Evolutionary conservation across 1,140 invertebrate species (phyloP).

Genomic region (Zaprionus gabonicus): DNA sequence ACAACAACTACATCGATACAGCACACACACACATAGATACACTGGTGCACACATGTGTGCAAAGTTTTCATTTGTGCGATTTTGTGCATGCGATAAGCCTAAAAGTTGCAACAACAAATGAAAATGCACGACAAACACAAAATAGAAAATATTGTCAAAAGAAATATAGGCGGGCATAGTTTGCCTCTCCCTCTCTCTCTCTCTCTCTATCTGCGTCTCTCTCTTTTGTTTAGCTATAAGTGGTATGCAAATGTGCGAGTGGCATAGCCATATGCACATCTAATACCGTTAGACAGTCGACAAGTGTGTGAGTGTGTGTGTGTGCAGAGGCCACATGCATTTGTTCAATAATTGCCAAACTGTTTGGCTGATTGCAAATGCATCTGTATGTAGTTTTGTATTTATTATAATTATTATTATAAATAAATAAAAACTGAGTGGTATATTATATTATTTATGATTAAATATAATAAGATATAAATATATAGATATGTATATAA

Average conservation of each 20-base stretch:
- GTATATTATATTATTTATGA: too few species aligned
- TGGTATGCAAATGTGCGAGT: slow-evolving; percentile 48
- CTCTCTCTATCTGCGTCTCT: slow-evolving; percentile 10
- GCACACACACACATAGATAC: background rate
- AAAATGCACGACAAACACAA: slow-evolving; percentile 64
- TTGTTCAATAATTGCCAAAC: slow-evolving; percentile 20
- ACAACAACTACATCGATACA: slow-evolving; percentile 3
- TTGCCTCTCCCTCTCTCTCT: background rate
- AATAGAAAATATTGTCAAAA: slow-evolving; percentile 58
- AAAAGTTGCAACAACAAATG: slow-evolving; percentile 69
- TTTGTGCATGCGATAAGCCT: slow-evolving; percentile 51
- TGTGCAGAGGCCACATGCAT: background rate
- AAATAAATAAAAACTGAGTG: too few species aligned
- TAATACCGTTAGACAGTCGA: slow-evolving; percentile 10
- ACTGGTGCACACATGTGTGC: slow-evolving; percentile 9
- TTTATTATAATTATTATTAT: too few species aligned
- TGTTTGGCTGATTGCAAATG: slow-evolving; percentile 22
- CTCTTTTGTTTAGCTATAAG: background rate
- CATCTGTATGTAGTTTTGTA: background rate
- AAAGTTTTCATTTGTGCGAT: slow-evolving; percentile 73
- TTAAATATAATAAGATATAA: too few species aligned
- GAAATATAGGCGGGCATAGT: slow-evolving; percentile 31
- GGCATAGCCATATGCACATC: slow-evolving; percentile 51
- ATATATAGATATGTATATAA: too few species aligned
- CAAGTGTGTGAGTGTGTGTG: background rate